phyloP scores from a whole-genome alignment of 2,888 invertebrate species.

The Eledona agricola region DNA sequence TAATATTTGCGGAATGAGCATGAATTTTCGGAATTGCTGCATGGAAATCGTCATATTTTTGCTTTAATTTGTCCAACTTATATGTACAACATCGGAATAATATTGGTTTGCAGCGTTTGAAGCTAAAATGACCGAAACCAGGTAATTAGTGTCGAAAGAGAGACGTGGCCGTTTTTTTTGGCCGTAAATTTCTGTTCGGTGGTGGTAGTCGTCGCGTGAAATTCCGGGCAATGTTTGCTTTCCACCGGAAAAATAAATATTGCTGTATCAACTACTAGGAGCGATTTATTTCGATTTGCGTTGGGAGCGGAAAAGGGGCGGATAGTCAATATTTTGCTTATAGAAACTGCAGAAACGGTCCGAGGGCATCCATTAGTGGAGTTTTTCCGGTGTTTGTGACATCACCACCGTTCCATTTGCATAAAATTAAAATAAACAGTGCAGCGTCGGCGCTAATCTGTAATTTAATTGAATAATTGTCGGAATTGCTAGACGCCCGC shows the following conservation, averaged over 20 bases:
- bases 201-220: slow-evolving; percentile 29
- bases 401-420: slow-evolving; percentile 13
- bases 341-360: slow-evolving; percentile 7
- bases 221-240: slow-evolving; percentile 27
- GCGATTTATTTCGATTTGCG: slow-evolving; percentile 25
- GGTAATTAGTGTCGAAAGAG: too few relatives aligned
- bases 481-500: slow-evolving; percentile 15
- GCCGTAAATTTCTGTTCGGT: too few relatives aligned
- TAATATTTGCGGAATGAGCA: too few relatives aligned
- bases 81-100: too few relatives aligned
- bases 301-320: slow-evolving; percentile 17
- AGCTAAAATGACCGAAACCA: too few relatives aligned
- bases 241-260: slow-evolving; percentile 30
- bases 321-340: slow-evolving; percentile 12
- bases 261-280: slow-evolving; percentile 25
- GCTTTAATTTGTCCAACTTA: too few relatives aligned
- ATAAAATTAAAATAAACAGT: slow-evolving; percentile 31
- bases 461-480: slow-evolving; percentile 30
- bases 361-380: slow-evolving; percentile 1
- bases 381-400: background rate
- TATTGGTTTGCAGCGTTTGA: too few relatives aligned
- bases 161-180: too few relatives aligned
- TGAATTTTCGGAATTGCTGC: too few relatives aligned
- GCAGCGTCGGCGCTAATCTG: slow-evolving; percentile 26
- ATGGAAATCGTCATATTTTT: too few relatives aligned